These are phyloP conservation scores for Sylvilagus bachmani DNA, from an alignment of 2,113 vertebrate species.

Conservation along the genomic window DNA sequence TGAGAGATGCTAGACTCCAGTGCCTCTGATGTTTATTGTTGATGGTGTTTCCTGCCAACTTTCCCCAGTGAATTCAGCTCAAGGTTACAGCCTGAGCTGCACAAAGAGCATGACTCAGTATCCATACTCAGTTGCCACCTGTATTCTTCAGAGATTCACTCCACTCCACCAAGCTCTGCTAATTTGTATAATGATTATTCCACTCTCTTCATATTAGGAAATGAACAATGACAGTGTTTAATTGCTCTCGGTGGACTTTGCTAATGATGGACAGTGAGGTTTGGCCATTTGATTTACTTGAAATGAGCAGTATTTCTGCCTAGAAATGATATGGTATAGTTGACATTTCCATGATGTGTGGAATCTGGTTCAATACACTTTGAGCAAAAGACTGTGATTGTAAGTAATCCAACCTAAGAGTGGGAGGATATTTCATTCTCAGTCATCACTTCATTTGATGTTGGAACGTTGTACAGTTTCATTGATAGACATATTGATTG, in stretches of 20 bases:
- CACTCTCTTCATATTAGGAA: not conserved
- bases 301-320: not conserved
- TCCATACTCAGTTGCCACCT: not conserved
- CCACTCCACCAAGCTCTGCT: not conserved
- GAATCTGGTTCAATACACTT: not conserved
- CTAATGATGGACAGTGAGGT: not conserved
- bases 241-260: not conserved
- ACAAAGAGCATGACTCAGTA: fast-evolving
- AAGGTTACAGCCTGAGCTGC: fast-evolving
- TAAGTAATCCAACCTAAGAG: not conserved
- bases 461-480: not conserved
- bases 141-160: not conserved
- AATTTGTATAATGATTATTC: not conserved
- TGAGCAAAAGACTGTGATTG: not conserved
- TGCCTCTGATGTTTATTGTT: too few species aligned
- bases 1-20: not conserved
- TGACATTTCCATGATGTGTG: not conserved
- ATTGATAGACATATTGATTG: not conserved
- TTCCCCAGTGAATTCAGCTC: too few species aligned
- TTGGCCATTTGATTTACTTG: not conserved
- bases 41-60: fast-evolving
- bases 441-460: not conserved
- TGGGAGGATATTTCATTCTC: not conserved
- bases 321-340: not conserved
- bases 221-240: not conserved